Percentiles rank a stretch among this genome's conserved stretches.
Conservation (phyloP, 2,888 invertebrate species). For the Conomelus anceps region DNA sequence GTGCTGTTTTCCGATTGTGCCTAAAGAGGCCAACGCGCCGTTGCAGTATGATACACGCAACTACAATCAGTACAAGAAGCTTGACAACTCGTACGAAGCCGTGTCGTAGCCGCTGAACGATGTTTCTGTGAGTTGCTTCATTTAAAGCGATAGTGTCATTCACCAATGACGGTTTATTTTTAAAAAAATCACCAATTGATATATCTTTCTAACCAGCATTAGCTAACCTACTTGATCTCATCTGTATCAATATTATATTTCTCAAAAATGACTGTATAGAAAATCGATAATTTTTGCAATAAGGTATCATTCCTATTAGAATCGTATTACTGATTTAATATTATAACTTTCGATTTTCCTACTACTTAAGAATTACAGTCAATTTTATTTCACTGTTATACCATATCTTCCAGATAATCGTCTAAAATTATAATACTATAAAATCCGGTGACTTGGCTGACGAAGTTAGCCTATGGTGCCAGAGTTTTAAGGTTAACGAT, state of each 20-base stretch:
- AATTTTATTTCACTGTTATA: not conserved
- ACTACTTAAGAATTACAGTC: too few relatives aligned
- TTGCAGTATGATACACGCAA: slow-evolving; percentile 27
- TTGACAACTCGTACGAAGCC: slow-evolving; percentile 23
- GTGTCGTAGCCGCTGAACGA: slow-evolving; percentile 7
- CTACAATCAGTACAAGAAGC: slow-evolving; percentile 26
- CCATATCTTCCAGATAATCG: not conserved
- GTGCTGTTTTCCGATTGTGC: slow-evolving; percentile 56
- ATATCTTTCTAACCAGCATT: too few relatives aligned
- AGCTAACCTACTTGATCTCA: not conserved
- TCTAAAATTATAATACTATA: too few relatives aligned
- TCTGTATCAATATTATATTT: not conserved
- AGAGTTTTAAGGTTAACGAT: too few relatives aligned
- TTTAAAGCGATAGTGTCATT: not conserved
- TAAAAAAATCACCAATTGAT: not conserved
- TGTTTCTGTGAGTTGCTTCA: not conserved
- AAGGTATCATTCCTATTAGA: not conserved
- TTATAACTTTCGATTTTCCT: not conserved
- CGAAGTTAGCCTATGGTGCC: too few relatives aligned
- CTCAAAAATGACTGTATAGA: not conserved
- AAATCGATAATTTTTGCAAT: not conserved
- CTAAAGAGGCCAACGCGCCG: slow-evolving; percentile 40
- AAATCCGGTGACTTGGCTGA: too few relatives aligned
- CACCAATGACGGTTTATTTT: not conserved
- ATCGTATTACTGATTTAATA: not conserved